Base-by-base conservation (phyloP, 2,888 invertebrate species). In the Nemotelus nigrinus region DNA sequence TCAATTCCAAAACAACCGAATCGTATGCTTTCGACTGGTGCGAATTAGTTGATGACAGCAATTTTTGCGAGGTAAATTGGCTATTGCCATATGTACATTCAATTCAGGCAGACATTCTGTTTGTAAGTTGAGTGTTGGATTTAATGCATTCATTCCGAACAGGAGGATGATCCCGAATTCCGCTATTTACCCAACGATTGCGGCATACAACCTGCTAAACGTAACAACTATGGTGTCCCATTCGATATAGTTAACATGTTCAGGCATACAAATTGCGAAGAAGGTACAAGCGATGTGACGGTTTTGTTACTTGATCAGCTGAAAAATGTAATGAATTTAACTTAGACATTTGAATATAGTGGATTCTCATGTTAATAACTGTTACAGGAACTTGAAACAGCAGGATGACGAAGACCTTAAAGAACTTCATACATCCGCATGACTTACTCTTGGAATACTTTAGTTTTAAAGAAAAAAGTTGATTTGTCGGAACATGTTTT, bases 141-240 rank as follows among this genome's bases (percentile, higher is more conserved):
- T 53, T 10, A 10, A 53, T 53, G 25, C 25, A 25, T 25, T 25
- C 25, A 25, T 25, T 25, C 25, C 25, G 25, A 5, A 7, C 70
- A 77, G 41, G 68, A 43, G 3, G 79, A 80, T 55, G 70, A 78
- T 75, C 82, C 82, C 2, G 82, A 81, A 72, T 80, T 82, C 72
- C 79, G 82, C 3, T 82, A 82, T 78, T 63, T 82, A 6, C 78
- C 39, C 39, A 74, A 76, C 5, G 80, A 81, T 60, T 79, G 79
- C 53, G 81, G 81, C 7, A 81, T 82, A 53, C 81, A 82, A 50
- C 82, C 82, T 8, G 79, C 75, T 47, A 68, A 77, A 43, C 63
- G 80, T 7, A 82, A 81, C 64, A 81, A 81, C 74, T 81, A 81
- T 65, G 82, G 81, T 0, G 78, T 81, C 44, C 81, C 82, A n/a